Evolutionary conservation across 2,113 vertebrate species (phyloP).

Genomic region (Epinephelus cyanopodus): DNA sequence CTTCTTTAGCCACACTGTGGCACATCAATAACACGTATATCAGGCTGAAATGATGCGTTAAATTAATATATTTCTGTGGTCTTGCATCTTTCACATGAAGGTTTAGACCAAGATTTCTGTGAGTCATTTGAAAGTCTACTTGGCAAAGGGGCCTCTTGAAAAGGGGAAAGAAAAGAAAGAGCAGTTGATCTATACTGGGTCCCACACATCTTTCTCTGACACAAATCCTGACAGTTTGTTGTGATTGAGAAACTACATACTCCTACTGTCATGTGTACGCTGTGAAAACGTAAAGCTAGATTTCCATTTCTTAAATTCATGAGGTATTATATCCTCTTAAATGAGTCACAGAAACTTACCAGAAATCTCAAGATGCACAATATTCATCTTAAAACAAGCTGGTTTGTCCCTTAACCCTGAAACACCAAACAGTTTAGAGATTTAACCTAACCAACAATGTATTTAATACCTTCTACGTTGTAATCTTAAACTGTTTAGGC

Average conservation of each 20-base stretch:
- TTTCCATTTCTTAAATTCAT: not conserved
- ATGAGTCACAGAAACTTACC: not conserved
- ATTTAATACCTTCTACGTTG: not conserved
- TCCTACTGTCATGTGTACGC: not conserved
- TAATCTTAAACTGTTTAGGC: not conserved
- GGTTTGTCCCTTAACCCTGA: not conserved
- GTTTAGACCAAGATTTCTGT: not conserved
- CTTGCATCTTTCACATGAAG: not conserved
- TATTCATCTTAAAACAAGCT: not conserved
- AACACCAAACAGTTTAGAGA: not conserved
- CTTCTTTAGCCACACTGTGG: not conserved
- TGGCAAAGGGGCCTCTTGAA: not conserved
- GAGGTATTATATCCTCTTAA: not conserved
- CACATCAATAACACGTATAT: not conserved
- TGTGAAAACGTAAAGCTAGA: not conserved
- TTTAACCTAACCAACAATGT: not conserved
- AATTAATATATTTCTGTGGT: not conserved
- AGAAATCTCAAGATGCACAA: not conserved
- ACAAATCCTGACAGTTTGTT: not conserved
- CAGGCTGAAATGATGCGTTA: not conserved
- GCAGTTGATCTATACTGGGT: not conserved
- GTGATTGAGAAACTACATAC: not conserved
- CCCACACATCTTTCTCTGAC: not conserved
- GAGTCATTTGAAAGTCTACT: not conserved
- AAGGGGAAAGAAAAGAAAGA: not conserved